phyloP scores from a whole-genome alignment of 2,888 invertebrate genomes.

The Sphaerophoria rueppellii region DNA sequence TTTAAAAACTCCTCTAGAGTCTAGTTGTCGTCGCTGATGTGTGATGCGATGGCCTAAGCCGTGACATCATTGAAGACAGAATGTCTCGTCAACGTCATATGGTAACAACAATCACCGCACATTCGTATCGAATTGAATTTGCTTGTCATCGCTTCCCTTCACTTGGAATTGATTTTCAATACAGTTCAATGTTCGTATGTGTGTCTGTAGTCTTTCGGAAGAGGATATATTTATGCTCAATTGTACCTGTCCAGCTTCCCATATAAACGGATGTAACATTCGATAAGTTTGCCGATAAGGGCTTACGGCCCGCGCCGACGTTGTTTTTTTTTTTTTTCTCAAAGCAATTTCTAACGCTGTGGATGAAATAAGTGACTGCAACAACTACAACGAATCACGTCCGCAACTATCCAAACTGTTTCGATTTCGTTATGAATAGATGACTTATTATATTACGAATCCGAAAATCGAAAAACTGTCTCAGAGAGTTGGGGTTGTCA shows the following conservation, averaged over 20 bases:
- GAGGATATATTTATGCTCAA: conserved; percentile 61
- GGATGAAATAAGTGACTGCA: neutral
- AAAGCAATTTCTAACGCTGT: conserved; percentile 33
- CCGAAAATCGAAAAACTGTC: conserved; percentile 49
- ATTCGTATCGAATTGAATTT: conserved; percentile 63
- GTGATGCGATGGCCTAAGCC: conserved; percentile 42
- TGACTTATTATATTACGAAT: conserved; percentile 72
- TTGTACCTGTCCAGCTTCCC: conserved; percentile 67
- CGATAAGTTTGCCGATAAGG: conserved; percentile 10
- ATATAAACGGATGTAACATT: conserved; percentile 56
- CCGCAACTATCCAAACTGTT: conserved; percentile 45
- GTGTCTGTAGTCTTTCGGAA: conserved; percentile 17
- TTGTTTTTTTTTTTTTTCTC: conserved; percentile 3
- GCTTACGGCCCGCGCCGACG: conserved; percentile 30
- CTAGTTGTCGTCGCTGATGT: conserved; percentile 44
- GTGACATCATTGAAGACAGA: neutral
- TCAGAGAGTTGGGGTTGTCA: conserved; percentile 6
- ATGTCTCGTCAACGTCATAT: conserved; percentile 43
- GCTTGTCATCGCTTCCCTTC: conserved; percentile 54
- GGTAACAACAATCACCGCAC: conserved; percentile 54
- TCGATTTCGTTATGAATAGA: conserved; percentile 70
- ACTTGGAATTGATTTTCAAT: conserved; percentile 54
- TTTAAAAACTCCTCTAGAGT: conserved; percentile 21
- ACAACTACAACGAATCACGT: conserved; percentile 8
- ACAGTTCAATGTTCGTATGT: conserved; percentile 13